Evolutionary conservation across 2,113 vertebrate genomes (phyloP).

Genomic region (Antechinus stuartii): DNA sequence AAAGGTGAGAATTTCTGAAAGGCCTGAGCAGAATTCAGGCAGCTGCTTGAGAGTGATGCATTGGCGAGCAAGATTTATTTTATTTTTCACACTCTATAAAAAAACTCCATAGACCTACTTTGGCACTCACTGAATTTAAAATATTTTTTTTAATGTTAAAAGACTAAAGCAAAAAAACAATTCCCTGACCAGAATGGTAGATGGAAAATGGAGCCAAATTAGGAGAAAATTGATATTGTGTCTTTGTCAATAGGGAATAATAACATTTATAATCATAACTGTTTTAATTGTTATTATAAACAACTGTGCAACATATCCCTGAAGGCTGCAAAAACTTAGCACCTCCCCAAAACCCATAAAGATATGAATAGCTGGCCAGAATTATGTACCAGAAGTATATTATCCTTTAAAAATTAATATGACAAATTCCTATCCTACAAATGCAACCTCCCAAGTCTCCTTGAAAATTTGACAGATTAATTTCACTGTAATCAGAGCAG

Average conservation of each 20-base stretch:
- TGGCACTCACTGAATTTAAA: neutral
- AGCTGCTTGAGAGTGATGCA: fast-evolving
- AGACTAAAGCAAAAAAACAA: neutral
- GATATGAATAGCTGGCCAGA: neutral
- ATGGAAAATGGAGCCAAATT: neutral
- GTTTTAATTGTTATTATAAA: neutral
- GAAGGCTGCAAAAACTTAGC: neutral
- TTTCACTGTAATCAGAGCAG: neutral
- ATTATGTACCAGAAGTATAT: neutral
- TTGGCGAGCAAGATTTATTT: neutral
- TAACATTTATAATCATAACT: neutral
- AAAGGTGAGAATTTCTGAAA: neutral
- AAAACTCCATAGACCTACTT: neutral
- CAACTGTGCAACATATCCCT: neutral
- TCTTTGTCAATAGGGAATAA: neutral
- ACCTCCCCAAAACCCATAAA: neutral
- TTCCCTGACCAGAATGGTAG: neutral
- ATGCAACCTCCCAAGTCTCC: neutral
- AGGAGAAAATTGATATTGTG: neutral
- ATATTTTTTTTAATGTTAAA: neutral
- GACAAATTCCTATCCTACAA: neutral
- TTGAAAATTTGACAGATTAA: neutral
- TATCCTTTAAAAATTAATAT: neutral
- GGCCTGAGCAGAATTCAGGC: neutral
- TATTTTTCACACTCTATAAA: neutral